A percentile compares a stretch with the other conserved stretches of the same genome.
Evolutionary conservation across 2,797 vertebrate species (phyloP).

Genomic region (Microcaecilia unicolor): DNA sequence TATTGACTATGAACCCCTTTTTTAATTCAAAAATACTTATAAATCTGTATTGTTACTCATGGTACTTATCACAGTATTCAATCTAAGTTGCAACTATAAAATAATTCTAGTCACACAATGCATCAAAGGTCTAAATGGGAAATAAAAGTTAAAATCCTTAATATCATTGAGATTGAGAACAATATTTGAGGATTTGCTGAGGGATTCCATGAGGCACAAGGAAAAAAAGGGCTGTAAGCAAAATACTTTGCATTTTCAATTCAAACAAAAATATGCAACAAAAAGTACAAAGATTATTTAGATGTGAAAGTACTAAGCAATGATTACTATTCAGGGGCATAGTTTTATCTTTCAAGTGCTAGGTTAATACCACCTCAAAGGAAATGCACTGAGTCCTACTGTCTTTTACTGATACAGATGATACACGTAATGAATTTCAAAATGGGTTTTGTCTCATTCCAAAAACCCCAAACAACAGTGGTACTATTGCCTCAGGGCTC

Average conservation of each 20-base stretch:
- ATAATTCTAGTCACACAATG: constrained; percentile 57
- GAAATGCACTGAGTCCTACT: neutral
- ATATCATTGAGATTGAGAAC: constrained; percentile 54
- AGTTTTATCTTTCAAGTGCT: constrained; percentile 28
- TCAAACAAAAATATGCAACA: constrained; percentile 46
- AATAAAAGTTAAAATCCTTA: constrained; percentile 46
- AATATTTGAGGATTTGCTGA: constrained; percentile 57
- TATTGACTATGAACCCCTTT: no score
- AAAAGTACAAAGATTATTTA: constrained; percentile 33
- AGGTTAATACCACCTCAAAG: constrained; percentile 33
- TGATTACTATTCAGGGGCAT: constrained; percentile 21
- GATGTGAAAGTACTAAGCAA: constrained; percentile 33
- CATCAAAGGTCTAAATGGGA: constrained; percentile 56
- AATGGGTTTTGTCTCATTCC: no score
- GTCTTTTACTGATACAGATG: constrained; percentile 24
- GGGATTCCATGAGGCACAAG: constrained; percentile 44
- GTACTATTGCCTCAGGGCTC: no score
- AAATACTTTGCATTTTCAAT: constrained; percentile 29
- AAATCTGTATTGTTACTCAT: no score
- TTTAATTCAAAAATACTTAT: no score
- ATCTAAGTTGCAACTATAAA: constrained; percentile 36
- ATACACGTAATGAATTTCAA: no score
- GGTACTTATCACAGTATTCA: constrained; percentile 55
- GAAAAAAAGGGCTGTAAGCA: constrained; percentile 37
- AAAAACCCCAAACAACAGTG: no score